Conservation (phyloP, 2,888 invertebrate genomes). For the Lepidochitona cinerea region DNA sequence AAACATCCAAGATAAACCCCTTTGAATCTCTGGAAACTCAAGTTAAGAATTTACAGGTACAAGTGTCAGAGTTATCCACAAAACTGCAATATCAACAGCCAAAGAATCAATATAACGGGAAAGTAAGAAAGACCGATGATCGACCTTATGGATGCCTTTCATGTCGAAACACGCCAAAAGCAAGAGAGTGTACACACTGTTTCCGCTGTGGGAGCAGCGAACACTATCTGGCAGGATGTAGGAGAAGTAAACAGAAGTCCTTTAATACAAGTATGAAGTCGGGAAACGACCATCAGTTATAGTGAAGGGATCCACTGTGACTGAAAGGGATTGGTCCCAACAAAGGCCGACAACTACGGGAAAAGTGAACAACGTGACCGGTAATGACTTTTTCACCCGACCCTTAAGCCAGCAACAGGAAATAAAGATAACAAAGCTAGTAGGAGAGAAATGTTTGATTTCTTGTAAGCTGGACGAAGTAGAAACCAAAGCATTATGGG, state of each 20-base stretch:
- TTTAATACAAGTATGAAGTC: no score
- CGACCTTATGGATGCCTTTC: not conserved
- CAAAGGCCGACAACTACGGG: not conserved
- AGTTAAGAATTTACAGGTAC: not conserved
- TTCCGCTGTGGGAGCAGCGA: not conserved
- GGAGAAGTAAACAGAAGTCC: not conserved
- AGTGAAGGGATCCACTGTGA: not conserved
- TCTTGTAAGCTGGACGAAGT: not conserved
- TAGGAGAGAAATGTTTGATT: slow-evolving; percentile 8
- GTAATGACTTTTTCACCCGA: not conserved
- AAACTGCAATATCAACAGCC: no score
- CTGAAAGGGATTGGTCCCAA: not conserved
- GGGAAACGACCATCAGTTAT: slow-evolving; percentile 4
- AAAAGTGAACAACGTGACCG: not conserved
- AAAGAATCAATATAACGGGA: no score
- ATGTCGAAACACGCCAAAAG: not conserved
- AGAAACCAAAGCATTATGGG: slow-evolving; percentile 6
- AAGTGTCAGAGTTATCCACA: not conserved
- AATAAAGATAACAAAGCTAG: not conserved
- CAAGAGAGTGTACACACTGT: slow-evolving; percentile 1
- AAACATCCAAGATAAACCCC: not conserved
- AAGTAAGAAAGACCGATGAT: no score
- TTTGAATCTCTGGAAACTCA: not conserved
- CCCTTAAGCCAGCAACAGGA: not conserved
- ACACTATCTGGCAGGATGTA: slow-evolving; percentile 2